phyloP scores from a whole-genome alignment of 2,797 vertebrate species.

The Babyrousa celebensis region DNA sequence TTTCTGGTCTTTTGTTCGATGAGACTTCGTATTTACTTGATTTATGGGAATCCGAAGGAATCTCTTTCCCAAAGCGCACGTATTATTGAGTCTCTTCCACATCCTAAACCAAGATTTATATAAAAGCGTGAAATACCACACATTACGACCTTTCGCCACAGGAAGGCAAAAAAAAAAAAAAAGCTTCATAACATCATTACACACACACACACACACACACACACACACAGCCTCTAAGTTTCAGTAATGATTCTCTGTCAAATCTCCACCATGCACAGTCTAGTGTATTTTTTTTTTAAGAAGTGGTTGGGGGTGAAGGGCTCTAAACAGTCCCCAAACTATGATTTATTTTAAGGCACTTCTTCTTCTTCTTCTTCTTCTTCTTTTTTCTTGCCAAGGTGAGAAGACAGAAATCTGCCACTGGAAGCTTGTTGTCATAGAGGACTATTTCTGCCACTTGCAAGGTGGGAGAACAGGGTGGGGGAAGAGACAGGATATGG shows the following conservation, averaged over 20 bases:
- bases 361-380: neutral
- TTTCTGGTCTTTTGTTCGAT: conserved; percentile 85
- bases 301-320: conserved; percentile 41
- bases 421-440: conserved; percentile 72
- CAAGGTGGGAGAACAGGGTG: conserved; percentile 62
- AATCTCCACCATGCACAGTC: conserved; percentile 50
- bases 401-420: conserved; percentile 75
- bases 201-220: neutral
- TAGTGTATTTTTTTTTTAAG: conserved; percentile 32
- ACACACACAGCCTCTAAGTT: neutral
- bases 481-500: conserved; percentile 65
- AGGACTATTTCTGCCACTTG: conserved; percentile 70
- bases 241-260: conserved; percentile 71
- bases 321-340: conserved; percentile 77
- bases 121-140: conserved; percentile 80
- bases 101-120: conserved; percentile 73
- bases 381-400: neutral
- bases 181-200: conserved; percentile 77
- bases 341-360: conserved; percentile 74
- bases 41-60: conserved; percentile 75
- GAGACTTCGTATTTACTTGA: conserved; percentile 63
- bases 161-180: conserved; percentile 53
- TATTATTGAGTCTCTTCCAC: conserved; percentile 75
- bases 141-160: conserved; percentile 78
- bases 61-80: conserved; percentile 76